phyloP scores from a whole-genome alignment of 2,888 invertebrate genomes.

The Pogonocherus hispidulus region DNA sequence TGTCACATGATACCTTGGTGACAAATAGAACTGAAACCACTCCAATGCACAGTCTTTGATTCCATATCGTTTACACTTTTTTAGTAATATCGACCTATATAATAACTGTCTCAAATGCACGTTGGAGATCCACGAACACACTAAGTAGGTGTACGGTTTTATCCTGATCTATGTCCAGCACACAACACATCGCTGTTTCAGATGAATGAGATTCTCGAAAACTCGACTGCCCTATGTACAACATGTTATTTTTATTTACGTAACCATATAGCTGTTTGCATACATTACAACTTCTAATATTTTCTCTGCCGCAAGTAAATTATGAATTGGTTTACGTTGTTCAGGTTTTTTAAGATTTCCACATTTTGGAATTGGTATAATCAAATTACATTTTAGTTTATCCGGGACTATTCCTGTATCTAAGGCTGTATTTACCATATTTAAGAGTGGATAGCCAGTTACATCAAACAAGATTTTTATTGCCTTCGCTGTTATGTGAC shows the following conservation, averaged over 20 bases:
- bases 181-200: slow-evolving; percentile 14
- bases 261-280: slow-evolving; percentile 1
- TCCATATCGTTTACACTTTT: no score
- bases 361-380: slow-evolving; percentile 19
- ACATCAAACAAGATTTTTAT: slow-evolving; percentile 10
- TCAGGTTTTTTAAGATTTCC: background rate
- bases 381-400: slow-evolving; percentile 4
- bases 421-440: slow-evolving; percentile 6
- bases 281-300: slow-evolving; percentile 6
- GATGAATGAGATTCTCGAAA: slow-evolving; percentile 5
- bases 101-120: no score
- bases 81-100: no score
- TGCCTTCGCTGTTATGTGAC: background rate
- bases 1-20: no score
- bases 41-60: no score
- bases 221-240: slow-evolving; percentile 8
- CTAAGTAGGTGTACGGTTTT: no score
- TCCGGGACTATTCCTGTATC: background rate
- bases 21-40: no score
- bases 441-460: slow-evolving; percentile 14
- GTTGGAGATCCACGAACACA: no score
- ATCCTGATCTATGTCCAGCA: slow-evolving; percentile 6
- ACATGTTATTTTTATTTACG: slow-evolving; percentile 1
- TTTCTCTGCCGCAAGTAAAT: slow-evolving; percentile 1
- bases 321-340: slow-evolving; percentile 14